These are phyloP conservation scores for Ailurus styani DNA, from an alignment of 2,113 vertebrate species.

Conservation along the genomic window DNA sequence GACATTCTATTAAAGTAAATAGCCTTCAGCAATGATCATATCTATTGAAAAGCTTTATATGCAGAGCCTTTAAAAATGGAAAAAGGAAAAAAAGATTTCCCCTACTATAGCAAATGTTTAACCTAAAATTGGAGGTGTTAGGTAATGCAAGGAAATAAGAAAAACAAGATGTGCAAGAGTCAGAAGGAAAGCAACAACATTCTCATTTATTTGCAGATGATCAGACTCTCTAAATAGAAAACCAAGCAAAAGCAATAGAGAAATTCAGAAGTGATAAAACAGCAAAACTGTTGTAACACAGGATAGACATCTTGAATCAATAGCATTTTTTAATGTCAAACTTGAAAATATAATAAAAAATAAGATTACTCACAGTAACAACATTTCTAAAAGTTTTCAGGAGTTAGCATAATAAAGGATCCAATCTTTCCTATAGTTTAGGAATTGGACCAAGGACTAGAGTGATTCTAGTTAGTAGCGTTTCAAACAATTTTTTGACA, in stretches of 20 bases:
- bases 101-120: background rate
- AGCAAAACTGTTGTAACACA: background rate
- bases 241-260: background rate
- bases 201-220: background rate
- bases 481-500: background rate
- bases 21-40: background rate
- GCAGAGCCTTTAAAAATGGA: background rate
- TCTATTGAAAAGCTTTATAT: background rate
- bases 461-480: background rate
- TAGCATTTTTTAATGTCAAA: background rate
- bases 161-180: background rate
- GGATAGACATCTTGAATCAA: background rate
- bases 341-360: background rate
- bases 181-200: background rate
- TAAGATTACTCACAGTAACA: background rate
- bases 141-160: background rate
- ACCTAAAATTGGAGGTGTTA: background rate
- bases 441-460: background rate
- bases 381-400: background rate
- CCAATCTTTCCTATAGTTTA: background rate
- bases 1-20: background rate
- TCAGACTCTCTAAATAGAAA: background rate
- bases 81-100: background rate
- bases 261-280: background rate
- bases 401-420: background rate